Percentiles rank a stretch among this genome's conserved stretches.
Conservation (phyloP, 1,140 invertebrate species). For the Chionoecetes opilio region DNA sequence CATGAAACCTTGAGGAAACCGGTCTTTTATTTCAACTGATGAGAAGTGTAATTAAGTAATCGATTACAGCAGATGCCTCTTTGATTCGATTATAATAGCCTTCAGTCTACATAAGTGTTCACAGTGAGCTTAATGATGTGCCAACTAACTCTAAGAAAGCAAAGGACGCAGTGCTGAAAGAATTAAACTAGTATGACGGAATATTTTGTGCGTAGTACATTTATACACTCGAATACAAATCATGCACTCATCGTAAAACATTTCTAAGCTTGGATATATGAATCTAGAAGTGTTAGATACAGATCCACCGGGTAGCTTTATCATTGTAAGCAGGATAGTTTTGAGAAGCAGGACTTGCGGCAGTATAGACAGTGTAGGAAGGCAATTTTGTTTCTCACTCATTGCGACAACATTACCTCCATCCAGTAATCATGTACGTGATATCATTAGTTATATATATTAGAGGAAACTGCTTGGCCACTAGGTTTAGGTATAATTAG, state of each 20-base stretch:
- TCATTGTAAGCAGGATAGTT: background rate
- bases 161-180: background rate
- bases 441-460: background rate
- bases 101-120: background rate
- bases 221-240: background rate
- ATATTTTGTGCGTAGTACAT: background rate
- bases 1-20: background rate
- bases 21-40: background rate
- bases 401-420: background rate
- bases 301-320: background rate
- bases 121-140: background rate
- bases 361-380: background rate
- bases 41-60: background rate
- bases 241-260: background rate
- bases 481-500: background rate
- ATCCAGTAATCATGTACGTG: constrained; percentile 37
- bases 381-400: background rate
- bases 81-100: background rate
- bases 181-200: background rate
- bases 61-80: too few species aligned
- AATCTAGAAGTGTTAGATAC: background rate
- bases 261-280: background rate
- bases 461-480: background rate
- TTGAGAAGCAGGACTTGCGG: background rate
- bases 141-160: background rate